Evolutionary conservation across 2,113 vertebrate genomes (phyloP).

Genomic region (Dinomys branickii): DNA sequence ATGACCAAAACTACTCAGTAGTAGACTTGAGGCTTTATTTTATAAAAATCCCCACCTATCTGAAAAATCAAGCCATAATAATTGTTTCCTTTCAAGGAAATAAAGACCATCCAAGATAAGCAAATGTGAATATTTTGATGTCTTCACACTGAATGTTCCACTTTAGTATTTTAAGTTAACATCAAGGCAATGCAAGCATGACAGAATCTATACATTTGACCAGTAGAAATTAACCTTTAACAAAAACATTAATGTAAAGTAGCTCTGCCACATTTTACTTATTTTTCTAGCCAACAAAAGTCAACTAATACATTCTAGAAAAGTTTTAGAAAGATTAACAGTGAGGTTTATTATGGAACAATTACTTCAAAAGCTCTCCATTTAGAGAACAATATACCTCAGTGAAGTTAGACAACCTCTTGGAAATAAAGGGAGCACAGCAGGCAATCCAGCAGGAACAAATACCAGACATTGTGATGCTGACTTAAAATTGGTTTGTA

Average conservation of each 20-base stretch:
- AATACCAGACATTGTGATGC: neutral
- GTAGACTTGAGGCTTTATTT: neutral
- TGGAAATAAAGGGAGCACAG: neutral
- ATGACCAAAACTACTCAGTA: neutral
- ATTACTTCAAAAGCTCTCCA: neutral
- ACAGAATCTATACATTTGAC: neutral
- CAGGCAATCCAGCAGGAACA: neutral
- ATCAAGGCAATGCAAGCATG: neutral
- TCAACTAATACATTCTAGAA: neutral
- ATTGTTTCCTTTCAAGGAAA: neutral
- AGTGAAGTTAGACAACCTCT: neutral
- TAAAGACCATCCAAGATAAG: neutral
- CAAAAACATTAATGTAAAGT: neutral
- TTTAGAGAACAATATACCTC: neutral
- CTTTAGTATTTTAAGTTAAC: neutral
- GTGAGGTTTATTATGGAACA: neutral
- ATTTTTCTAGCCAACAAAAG: neutral
- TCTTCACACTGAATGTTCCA: neutral
- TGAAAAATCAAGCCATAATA: neutral
- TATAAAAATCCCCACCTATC: neutral
- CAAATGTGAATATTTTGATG: neutral
- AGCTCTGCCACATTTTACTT: conserved; percentile 12
- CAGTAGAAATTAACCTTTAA: neutral
- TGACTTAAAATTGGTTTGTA: neutral
- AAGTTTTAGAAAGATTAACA: neutral